Evolutionary conservation across 2,113 vertebrate species (phyloP).

Genomic region (Leucosticte australis): DNA sequence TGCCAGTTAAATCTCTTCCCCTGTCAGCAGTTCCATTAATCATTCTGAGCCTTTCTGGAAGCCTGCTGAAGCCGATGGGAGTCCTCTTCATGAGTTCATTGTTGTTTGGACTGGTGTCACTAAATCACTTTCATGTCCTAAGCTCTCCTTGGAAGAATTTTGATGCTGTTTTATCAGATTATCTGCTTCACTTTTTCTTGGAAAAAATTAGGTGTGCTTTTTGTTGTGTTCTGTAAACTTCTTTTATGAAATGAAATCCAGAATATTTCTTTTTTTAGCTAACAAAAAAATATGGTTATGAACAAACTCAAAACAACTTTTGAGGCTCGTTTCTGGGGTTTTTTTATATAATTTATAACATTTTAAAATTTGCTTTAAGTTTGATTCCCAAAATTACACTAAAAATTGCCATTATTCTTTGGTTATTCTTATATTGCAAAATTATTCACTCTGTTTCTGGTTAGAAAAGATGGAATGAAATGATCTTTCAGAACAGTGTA

Average conservation of each 20-base stretch:
- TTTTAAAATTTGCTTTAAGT: not conserved
- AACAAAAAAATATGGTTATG: not conserved
- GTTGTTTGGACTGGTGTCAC: not conserved
- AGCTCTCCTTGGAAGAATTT: not conserved
- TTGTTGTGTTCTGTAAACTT: not conserved
- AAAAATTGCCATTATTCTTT: slow-evolving; percentile 1
- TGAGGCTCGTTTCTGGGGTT: not conserved
- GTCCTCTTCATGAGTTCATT: not conserved
- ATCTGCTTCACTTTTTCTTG: not conserved
- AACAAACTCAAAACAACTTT: not conserved
- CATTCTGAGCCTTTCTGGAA: not conserved
- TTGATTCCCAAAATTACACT: not conserved
- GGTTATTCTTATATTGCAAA: not conserved
- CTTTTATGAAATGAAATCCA: not conserved
- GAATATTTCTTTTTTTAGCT: not conserved
- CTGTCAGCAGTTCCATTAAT: not conserved
- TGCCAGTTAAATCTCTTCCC: not conserved
- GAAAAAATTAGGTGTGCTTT: slow-evolving; percentile 6
- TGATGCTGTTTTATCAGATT: slow-evolving; percentile 6
- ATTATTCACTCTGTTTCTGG: not conserved
- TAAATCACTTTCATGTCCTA: not conserved
- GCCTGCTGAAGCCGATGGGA: not conserved
- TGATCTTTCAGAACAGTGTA: slow-evolving; percentile 26
- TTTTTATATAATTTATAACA: not conserved
- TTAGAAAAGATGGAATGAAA: slow-evolving; percentile 50